Conservation (phyloP, 2,797 vertebrate species). For the Coccyzus lansbergi region DNA sequence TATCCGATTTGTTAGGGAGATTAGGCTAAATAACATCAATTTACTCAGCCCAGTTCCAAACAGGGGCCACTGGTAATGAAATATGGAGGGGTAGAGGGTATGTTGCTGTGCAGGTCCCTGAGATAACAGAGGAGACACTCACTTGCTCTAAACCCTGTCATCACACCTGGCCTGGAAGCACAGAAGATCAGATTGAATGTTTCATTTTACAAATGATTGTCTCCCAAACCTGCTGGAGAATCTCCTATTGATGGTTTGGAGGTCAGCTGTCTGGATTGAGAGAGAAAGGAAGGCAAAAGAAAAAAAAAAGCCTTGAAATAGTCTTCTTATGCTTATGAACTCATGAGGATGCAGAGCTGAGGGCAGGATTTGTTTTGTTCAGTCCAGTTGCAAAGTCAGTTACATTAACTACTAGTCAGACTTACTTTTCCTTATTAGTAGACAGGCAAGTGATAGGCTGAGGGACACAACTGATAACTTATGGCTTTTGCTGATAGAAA, state of each 20-base stretch:
- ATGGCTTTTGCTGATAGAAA: not conserved
- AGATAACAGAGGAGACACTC: not conserved
- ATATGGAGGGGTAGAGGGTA: not conserved
- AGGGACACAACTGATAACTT: not conserved
- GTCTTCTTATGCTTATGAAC: not conserved
- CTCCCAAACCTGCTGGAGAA: not conserved
- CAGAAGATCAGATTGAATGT: constrained; percentile 11
- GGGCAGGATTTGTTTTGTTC: constrained; percentile 4
- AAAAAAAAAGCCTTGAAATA: not conserved
- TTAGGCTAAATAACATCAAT: not conserved
- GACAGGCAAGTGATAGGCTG: not conserved
- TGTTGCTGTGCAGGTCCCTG: not conserved
- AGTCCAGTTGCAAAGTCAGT: not conserved
- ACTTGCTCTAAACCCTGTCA: not conserved
- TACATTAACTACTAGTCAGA: not conserved
- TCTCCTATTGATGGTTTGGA: not conserved
- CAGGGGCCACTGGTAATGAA: not conserved
- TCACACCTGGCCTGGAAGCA: not conserved
- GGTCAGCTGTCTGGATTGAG: not conserved
- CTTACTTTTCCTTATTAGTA: not conserved
- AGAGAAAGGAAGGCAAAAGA: not conserved
- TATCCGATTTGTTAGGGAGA: constrained; percentile 20
- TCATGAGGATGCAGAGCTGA: not conserved
- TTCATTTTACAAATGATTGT: constrained; percentile 16
- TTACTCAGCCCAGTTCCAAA: not conserved